Evolutionary conservation across 2,797 vertebrate species (phyloP).

Genomic region (Galago senegalensis): DNA sequence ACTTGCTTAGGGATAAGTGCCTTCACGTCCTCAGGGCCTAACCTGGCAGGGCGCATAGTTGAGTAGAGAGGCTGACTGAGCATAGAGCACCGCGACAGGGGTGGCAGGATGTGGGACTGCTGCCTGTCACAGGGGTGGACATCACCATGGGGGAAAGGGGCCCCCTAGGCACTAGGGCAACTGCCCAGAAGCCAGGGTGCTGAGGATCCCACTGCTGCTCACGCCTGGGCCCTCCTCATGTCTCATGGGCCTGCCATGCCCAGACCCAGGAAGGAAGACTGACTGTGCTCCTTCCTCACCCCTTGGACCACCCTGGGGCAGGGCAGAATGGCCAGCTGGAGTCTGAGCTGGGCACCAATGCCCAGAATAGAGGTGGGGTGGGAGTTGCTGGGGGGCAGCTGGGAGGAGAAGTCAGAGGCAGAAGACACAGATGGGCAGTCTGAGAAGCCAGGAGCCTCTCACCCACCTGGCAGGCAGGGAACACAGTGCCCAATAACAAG

Average conservation of each 20-base stretch:
- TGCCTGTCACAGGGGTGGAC: background rate
- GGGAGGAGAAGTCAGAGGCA: background rate
- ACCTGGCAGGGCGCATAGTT: no score
- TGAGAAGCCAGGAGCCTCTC: background rate
- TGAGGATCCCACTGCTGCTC: accelerated
- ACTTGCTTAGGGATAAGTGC: background rate
- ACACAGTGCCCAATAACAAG: slow-evolving; percentile 1
- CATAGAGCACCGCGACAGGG: background rate
- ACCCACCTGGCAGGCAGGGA: background rate
- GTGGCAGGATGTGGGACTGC: background rate
- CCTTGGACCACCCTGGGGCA: accelerated
- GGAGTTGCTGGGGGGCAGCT: accelerated
- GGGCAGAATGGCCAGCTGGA: background rate
- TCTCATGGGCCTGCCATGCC: accelerated
- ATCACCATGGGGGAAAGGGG: no score
- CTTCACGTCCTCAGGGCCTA: background rate
- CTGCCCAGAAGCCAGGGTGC: no score
- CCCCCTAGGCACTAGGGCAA: background rate
- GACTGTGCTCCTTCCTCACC: no score
- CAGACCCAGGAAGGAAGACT: background rate
- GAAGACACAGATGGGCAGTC: background rate
- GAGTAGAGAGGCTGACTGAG: no score
- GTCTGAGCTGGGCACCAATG: background rate
- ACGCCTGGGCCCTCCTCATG: background rate
- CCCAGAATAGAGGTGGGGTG: background rate